Percentiles rank a stretch among this genome's conserved stretches.
phyloP scores from a whole-genome alignment of 2,113 vertebrate species.

The Dissostichus mawsoni region DNA sequence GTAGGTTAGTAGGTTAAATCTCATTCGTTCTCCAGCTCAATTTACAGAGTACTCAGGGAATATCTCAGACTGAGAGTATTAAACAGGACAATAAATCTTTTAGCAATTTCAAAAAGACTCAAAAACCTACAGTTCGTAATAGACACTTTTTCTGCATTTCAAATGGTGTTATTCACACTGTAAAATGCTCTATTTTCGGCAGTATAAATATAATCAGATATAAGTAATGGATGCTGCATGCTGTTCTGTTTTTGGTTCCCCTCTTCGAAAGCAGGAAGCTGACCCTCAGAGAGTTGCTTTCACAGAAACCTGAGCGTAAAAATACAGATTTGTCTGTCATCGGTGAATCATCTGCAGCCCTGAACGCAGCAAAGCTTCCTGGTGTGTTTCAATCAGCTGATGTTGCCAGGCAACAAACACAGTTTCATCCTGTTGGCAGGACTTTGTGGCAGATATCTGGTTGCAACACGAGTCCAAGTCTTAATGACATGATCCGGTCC shows the following conservation, averaged over 20 bases:
- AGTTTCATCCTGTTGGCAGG: conserved; percentile 43
- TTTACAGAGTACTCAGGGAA: neutral
- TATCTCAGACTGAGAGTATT: neutral
- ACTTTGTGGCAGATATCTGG: conserved; percentile 21
- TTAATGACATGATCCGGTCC: conserved; percentile 34
- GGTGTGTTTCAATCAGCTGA: conserved; percentile 45
- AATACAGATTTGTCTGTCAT: conserved; percentile 35
- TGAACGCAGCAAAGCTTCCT: conserved; percentile 39
- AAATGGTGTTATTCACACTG: neutral
- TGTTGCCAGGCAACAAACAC: conserved; percentile 69
- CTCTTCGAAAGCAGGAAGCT: neutral
- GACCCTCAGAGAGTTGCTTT: conserved; percentile 5
- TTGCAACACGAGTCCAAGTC: conserved; percentile 31
- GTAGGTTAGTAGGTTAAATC: conserved; percentile 23
- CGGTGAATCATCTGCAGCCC: conserved; percentile 47
- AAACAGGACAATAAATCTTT: neutral
- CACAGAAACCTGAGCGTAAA: conserved; percentile 28
- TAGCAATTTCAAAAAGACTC: too few relatives aligned
- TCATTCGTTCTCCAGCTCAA: neutral
- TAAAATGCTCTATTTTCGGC: neutral
- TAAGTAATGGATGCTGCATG: neutral
- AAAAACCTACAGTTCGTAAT: neutral
- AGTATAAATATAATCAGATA: conserved; percentile 5
- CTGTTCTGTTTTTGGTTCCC: neutral
- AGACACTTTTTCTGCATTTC: neutral